phyloP scores from a whole-genome alignment of 2,888 invertebrate genomes.

The Cerastoderma edule region DNA sequence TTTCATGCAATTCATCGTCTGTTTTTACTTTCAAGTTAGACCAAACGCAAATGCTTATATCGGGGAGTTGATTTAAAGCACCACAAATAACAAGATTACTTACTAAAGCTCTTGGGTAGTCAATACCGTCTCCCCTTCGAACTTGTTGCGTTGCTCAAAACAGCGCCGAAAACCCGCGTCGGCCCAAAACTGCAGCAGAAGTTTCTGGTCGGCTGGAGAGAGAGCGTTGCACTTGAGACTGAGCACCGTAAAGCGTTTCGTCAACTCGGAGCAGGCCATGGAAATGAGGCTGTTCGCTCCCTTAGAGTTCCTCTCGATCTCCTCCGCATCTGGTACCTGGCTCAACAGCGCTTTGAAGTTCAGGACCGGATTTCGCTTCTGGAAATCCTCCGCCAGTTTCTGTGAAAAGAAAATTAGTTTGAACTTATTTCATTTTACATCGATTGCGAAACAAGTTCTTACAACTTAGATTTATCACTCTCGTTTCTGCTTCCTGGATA shows the following conservation, averaged over 20 bases:
- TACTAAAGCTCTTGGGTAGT: constrained; percentile 74
- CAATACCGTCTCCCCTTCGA: constrained; percentile 51
- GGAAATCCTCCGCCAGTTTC: constrained; percentile 68
- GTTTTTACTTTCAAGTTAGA: too few relatives aligned
- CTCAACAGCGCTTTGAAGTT: constrained; percentile 66
- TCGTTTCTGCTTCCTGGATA: too few relatives aligned
- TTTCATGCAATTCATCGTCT: too few relatives aligned
- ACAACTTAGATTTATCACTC: too few relatives aligned
- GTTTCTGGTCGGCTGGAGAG: constrained; percentile 54
- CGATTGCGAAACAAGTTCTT: too few relatives aligned
- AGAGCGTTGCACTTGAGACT: constrained; percentile 61
- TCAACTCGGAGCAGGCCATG: constrained; percentile 55
- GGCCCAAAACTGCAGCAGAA: constrained; percentile 70
- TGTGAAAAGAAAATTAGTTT: too few relatives aligned
- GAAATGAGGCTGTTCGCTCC: constrained; percentile 54
- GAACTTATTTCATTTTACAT: too few relatives aligned
- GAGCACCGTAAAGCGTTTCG: constrained; percentile 53
- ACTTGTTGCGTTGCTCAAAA: constrained; percentile 62
- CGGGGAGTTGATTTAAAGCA: too few relatives aligned
- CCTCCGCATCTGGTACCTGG: constrained; percentile 66
- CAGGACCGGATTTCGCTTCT: constrained; percentile 68
- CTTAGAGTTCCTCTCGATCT: constrained; percentile 39
- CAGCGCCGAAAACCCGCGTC: constrained; percentile 72
- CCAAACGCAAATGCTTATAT: too few relatives aligned
- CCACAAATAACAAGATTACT: too few relatives aligned